A percentile compares a stretch with the other conserved stretches of the same genome.
Conservation (phyloP, 2,797 vertebrate genomes). For the Poeciliopsis gracilis region DNA sequence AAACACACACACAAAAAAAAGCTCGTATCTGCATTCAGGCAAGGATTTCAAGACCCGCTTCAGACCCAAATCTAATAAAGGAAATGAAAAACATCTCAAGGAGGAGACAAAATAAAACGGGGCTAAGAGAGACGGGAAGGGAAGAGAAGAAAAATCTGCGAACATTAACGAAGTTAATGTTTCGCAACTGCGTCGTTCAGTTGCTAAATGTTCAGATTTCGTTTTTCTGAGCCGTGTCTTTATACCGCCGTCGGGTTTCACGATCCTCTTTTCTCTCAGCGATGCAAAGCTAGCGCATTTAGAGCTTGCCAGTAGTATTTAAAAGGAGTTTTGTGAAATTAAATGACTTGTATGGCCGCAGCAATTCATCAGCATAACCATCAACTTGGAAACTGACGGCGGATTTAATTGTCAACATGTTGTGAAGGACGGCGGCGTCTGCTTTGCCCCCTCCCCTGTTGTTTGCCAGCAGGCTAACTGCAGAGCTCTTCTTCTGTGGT, state of each 20-base stretch:
- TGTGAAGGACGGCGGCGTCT: not conserved
- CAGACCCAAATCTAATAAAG: slow-evolving; percentile 19
- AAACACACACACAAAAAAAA: not conserved
- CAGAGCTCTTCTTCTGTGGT: not conserved
- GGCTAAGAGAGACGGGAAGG: not conserved
- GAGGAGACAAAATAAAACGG: slow-evolving; percentile 10
- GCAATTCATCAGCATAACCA: not conserved
- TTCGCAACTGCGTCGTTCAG: not conserved
- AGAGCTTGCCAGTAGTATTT: not conserved
- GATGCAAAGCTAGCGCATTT: not conserved
- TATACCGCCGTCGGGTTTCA: not conserved
- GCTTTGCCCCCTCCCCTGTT: not conserved
- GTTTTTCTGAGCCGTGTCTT: not conserved
- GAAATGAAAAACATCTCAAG: slow-evolving; percentile 16
- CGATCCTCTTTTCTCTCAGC: not conserved
- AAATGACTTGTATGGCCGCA: not conserved
- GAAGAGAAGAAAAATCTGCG: not conserved
- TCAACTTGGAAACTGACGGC: not conserved
- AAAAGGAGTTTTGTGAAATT: not conserved
- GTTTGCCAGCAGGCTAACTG: no score
- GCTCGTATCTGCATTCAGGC: slow-evolving; percentile 37
- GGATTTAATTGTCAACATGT: not conserved
- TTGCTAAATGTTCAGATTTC: not conserved
- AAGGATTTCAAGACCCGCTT: slow-evolving; percentile 38
- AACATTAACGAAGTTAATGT: not conserved